phyloP scores from a whole-genome alignment of 2,113 vertebrate species.

The Phaethon lepturus region DNA sequence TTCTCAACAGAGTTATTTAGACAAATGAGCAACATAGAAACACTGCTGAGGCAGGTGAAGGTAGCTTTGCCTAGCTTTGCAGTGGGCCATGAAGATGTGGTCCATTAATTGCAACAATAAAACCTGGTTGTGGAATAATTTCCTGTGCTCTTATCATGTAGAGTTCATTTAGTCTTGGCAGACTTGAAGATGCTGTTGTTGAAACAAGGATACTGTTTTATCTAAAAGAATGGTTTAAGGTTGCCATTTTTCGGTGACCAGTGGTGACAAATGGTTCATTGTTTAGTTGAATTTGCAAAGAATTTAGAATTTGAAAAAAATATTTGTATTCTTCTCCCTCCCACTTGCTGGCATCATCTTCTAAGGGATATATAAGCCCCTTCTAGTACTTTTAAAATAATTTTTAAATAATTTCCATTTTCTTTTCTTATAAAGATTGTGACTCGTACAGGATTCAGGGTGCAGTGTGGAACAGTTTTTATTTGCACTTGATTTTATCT shows the following conservation, averaged over 20 bases:
- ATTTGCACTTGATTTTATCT: background rate
- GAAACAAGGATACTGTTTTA: background rate
- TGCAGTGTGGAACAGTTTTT: background rate
- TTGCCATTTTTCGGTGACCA: background rate
- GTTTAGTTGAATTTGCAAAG: too few species aligned
- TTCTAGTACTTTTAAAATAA: background rate
- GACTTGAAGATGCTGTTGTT: background rate
- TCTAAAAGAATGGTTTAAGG: background rate
- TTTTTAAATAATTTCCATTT: background rate
- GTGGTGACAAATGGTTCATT: background rate
- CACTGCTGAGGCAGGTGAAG: background rate
- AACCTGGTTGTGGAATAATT: background rate
- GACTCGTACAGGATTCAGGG: background rate
- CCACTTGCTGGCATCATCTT: background rate
- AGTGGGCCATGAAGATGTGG: background rate
- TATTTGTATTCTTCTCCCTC: background rate
- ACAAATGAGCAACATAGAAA: background rate
- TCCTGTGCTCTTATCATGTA: background rate
- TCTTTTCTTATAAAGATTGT: background rate
- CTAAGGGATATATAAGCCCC: background rate
- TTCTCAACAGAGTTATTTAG: background rate
- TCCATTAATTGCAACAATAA: background rate
- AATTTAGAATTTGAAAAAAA: background rate
- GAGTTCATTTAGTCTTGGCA: background rate
- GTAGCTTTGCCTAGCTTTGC: background rate